Evolutionary conservation across 2,113 vertebrate species (phyloP).

Genomic region (Epinephelus lanceolatus): DNA sequence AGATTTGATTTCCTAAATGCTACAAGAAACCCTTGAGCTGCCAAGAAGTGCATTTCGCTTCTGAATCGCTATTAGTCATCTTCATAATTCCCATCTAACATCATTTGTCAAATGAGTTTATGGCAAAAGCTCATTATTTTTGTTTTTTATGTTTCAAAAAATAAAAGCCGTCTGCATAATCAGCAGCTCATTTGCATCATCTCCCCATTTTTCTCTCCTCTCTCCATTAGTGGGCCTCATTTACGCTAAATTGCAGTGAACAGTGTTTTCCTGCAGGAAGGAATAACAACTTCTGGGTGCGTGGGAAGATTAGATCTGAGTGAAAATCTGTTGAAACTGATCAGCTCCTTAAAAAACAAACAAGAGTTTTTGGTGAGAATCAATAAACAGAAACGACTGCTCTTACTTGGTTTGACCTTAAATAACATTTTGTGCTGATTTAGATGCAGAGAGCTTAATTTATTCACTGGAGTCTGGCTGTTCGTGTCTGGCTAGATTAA

Average conservation of each 20-base stretch:
- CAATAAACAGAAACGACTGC: not conserved
- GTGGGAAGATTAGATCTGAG: not conserved
- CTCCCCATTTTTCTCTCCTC: not conserved
- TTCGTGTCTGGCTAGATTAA: not conserved
- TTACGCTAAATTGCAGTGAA: not conserved
- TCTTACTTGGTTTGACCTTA: not conserved
- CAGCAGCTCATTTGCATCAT: slow-evolving; percentile 21
- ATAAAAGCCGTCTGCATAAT: not conserved
- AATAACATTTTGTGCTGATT: not conserved
- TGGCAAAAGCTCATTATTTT: slow-evolving; percentile 6
- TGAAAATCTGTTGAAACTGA: not conserved
- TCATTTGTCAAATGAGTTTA: slow-evolving; percentile 9
- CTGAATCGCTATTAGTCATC: slow-evolving; percentile 4
- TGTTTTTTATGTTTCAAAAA: not conserved
- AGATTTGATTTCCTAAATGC: slow-evolving; percentile 13
- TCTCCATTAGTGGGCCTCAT: not conserved
- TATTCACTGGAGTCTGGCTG: not conserved
- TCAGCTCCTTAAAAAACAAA: not conserved
- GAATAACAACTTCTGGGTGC: not conserved
- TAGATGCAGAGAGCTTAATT: not conserved
- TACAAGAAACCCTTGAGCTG: not conserved
- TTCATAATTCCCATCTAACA: not conserved
- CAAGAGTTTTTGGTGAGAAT: not conserved
- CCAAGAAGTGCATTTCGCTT: slow-evolving; percentile 2
- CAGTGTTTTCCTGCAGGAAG: not conserved